phyloP scores from a whole-genome alignment of 1,140 invertebrate genomes.

The Drosophila takahashii region DNA sequence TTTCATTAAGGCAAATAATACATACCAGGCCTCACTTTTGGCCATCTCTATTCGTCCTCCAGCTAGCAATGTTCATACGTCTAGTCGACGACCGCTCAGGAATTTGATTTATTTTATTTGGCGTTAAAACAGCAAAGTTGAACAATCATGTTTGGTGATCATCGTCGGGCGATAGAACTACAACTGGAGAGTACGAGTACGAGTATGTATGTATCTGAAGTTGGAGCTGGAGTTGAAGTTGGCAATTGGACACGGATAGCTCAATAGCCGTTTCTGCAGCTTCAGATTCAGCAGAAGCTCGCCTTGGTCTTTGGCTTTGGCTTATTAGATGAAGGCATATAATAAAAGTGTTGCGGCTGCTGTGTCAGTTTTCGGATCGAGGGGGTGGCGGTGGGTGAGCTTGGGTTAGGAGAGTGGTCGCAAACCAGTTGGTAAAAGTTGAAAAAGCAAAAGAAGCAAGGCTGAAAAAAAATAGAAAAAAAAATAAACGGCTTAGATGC shows the following conservation, averaged over 20 bases:
- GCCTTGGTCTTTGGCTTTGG: conserved; percentile 57
- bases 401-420: conserved; percentile 50
- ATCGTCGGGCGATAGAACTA: conserved; percentile 72
- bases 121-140: conserved; percentile 78
- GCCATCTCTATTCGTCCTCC: neutral
- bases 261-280: conserved; percentile 56
- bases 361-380: conserved; percentile 27
- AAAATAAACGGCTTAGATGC: conserved; percentile 78
- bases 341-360: conserved; percentile 80
- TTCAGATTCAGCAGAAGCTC: conserved; percentile 40
- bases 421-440: conserved; percentile 81
- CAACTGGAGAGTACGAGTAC: conserved; percentile 14
- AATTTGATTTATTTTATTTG: conserved; percentile 83
- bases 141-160: conserved; percentile 80
- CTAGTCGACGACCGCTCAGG: conserved; percentile 74
- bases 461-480: conserved; percentile 4
- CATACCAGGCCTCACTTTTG: neutral
- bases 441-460: conserved; percentile 47
- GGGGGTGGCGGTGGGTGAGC: conserved; percentile 5
- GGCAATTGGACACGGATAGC: conserved; percentile 80
- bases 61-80: conserved; percentile 1
- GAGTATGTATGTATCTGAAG: conserved; percentile 31
- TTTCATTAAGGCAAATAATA: neutral
- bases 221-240: conserved; percentile 18
- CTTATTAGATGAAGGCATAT: conserved; percentile 83